Base-by-base conservation (phyloP, 2,888 invertebrate species). In the Zaprionus obscuricornis region DNA sequence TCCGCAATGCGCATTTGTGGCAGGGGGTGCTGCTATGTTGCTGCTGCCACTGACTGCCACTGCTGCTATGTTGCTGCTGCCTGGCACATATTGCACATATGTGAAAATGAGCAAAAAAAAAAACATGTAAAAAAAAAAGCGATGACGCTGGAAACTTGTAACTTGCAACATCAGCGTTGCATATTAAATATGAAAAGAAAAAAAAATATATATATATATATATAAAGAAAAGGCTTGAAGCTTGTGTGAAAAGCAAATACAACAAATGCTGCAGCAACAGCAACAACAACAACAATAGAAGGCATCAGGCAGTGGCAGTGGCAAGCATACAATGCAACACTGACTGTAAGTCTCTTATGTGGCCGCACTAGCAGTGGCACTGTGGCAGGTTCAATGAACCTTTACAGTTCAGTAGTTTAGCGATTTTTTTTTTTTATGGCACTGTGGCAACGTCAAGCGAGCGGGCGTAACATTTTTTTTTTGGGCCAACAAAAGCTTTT, bases 391-490 rank as follows among this genome's bases (percentile, higher is more conserved):
- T 85, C 85, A 85, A 42, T 85, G 87, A 85, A 85, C 87, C 73
- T 73, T 85, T 77, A 77, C 87, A 87, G 86, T 84, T 81, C 86
- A 85, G 84, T 84, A 85, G 87, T 81, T 84, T 87, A 85, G 78
- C 75, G 72, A 84, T 84, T 84, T 83, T 82, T 82, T 58, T 58
- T 57, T 62, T 63, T 39, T 33, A 49, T 71, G 72, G 40, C 75
- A 74, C 71, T 74, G 63, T 74, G 75, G 66, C 74, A 74, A 52
- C 59, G 57, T 51, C 63, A 65, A 56, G 49, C 27, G 43, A 36
- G 16, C 39, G 46, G 14, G 26, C 18, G 17, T 17, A 17, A 10
- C 14, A 22, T 13, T 34, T 57, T 49, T 46, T 56, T 57, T 54
- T 55, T 36, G 58, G 50, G 58, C 51, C 57, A 55, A 49, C 40